Conservation (phyloP, 2,113 vertebrate species). For the Festucalex cinctus region DNA sequence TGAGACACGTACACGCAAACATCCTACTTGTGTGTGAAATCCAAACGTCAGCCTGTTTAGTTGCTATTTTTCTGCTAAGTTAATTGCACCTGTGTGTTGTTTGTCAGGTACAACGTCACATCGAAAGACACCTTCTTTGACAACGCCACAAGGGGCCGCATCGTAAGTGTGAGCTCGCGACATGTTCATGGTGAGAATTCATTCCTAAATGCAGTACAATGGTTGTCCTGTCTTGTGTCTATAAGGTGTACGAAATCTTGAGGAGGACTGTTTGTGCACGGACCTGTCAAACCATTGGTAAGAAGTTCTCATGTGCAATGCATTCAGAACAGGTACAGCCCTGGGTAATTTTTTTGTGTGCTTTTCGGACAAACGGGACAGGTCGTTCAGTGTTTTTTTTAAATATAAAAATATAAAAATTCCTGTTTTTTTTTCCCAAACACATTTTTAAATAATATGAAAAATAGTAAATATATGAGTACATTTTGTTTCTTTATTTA, state of each 20-base stretch:
- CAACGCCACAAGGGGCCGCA: slow-evolving; percentile 89
- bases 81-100: neutral
- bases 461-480: no score
- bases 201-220: neutral
- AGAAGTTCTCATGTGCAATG: slow-evolving; percentile 36
- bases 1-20: slow-evolving; percentile 65
- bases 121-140: slow-evolving; percentile 96
- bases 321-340: neutral
- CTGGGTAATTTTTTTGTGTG: neutral
- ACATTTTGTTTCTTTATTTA: no score
- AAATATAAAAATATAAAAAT: no score
- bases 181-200: neutral
- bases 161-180: slow-evolving; percentile 77
- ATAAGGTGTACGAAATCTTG: slow-evolving; percentile 91
- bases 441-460: no score
- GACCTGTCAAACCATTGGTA: slow-evolving; percentile 90
- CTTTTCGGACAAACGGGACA: neutral
- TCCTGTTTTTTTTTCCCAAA: no score
- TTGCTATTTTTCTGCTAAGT: no score
- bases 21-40: no score
- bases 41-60: no score
- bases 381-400: no score
- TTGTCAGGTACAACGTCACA: slow-evolving; percentile 86
- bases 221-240: neutral
- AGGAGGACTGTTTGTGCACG: slow-evolving; percentile 85